Percentiles rank a stretch among this genome's conserved stretches.
These are phyloP conservation scores for Brachirus orientalis DNA, from an alignment of 2,113 vertebrate species.

Conservation along the genomic window DNA sequence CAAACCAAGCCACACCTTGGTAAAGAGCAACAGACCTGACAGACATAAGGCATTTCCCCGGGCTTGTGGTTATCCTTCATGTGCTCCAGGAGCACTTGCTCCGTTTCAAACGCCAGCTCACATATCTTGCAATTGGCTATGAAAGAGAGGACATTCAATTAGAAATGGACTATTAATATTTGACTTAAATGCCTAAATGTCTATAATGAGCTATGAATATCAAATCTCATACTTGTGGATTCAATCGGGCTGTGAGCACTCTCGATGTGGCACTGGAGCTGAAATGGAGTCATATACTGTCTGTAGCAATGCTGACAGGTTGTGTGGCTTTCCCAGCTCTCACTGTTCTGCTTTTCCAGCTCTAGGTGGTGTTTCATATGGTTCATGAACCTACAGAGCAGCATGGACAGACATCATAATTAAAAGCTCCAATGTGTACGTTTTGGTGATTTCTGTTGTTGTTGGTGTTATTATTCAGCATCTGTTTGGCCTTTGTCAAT, in stretches of 20 bases:
- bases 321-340: conserved; percentile 98
- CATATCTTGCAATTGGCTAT: conserved; percentile 98
- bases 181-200: not conserved
- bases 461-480: too few species aligned
- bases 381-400: conserved; percentile 93
- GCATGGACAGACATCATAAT: not conserved
- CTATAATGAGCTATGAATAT: too few species aligned
- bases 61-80: conserved; percentile 99
- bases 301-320: conserved; percentile 98
- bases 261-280: conserved; percentile 99
- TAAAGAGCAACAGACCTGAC: conserved; percentile 85
- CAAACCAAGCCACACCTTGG: not conserved
- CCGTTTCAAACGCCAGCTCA: conserved; percentile 96
- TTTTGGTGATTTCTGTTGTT: too few species aligned
- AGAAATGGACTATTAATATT: not conserved
- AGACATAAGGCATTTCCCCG: conserved; percentile 98
- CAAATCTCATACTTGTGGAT: conserved; percentile 86
- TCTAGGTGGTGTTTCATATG: conserved; percentile 99
- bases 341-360: conserved; percentile 96
- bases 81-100: conserved; percentile 96
- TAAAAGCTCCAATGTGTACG: too few species aligned
- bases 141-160: conserved; percentile 5
- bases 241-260: conserved; percentile 94
- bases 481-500: too few species aligned
- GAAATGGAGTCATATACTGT: conserved; percentile 95